Conservation (phyloP, 2,797 vertebrate genomes). For the Phyllotis vaccarum region DNA sequence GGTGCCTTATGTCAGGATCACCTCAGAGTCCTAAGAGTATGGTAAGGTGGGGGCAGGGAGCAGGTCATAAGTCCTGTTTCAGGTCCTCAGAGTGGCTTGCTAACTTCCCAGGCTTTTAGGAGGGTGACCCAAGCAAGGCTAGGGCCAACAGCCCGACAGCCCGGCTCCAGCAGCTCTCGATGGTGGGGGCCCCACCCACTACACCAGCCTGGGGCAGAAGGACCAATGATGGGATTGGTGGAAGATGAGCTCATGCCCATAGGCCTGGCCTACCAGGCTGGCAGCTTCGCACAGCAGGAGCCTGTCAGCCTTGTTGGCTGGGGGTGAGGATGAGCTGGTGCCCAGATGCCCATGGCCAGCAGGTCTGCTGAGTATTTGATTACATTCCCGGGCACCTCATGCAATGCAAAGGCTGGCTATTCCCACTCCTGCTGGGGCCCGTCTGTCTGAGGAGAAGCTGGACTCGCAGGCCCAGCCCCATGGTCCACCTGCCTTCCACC, state of each 20-base stretch:
- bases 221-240: constrained; percentile 39
- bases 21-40: neutral
- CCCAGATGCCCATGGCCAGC: constrained; percentile 58
- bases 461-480: constrained; percentile 81
- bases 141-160: neutral
- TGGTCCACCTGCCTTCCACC: constrained; percentile 85
- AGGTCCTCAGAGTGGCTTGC: neutral
- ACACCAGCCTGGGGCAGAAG: neutral
- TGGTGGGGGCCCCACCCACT: neutral
- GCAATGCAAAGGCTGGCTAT: constrained; percentile 62
- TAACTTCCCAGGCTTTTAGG: constrained; percentile 8
- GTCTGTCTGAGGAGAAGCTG: constrained; percentile 85
- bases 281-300: constrained; percentile 65
- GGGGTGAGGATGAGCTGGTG: constrained; percentile 66
- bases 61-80: neutral
- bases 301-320: neutral
- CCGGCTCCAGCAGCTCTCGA: neutral
- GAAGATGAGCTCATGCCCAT: constrained; percentile 83
- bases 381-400: constrained; percentile 76
- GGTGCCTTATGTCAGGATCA: neutral
- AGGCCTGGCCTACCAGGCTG: constrained; percentile 61
- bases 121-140: constrained; percentile 25
- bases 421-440: constrained; percentile 83
- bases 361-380: constrained; percentile 73
- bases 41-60: neutral